Percentiles rank a stretch among this genome's conserved stretches.
phyloP scores from a whole-genome alignment of 2,888 invertebrate genomes.

The Carcina quercana region DNA sequence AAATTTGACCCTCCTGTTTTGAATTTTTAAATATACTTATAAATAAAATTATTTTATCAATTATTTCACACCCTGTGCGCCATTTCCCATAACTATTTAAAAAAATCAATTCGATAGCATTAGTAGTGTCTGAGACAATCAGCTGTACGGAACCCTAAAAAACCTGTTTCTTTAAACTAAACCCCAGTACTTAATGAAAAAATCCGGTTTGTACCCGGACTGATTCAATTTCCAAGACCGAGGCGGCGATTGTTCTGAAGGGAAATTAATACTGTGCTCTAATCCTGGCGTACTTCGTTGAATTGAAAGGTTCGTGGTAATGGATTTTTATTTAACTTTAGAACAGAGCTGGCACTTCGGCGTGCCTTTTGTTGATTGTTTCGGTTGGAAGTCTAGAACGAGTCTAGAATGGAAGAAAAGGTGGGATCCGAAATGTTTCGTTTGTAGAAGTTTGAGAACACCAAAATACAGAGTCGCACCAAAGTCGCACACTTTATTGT shows the following conservation, averaged over 20 bases:
- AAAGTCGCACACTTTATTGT: too few species aligned
- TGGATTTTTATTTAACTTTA: constrained; percentile 8
- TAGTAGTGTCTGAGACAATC: too few species aligned
- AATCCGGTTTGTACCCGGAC: constrained; percentile 35
- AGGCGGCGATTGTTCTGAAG: constrained; percentile 25
- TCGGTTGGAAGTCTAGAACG: too few species aligned
- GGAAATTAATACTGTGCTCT: constrained; percentile 33
- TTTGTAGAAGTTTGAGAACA: too few species aligned
- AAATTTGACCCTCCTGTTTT: too few species aligned
- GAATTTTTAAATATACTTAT: too few species aligned
- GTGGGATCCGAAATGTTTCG: too few species aligned
- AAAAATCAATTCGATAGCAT: background rate
- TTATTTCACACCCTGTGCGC: background rate
- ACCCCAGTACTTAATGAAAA: constrained; percentile 34
- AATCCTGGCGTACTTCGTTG: constrained; percentile 18
- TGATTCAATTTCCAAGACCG: constrained; percentile 39
- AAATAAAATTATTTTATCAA: too few species aligned
- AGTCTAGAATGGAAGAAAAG: too few species aligned
- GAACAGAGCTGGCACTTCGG: background rate
- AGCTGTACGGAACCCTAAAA: too few species aligned
- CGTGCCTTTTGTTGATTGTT: background rate
- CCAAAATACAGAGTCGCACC: too few species aligned
- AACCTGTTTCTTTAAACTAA: too few species aligned
- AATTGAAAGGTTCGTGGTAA: constrained; percentile 15
- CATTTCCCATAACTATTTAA: background rate